Percentiles rank a stretch among this genome's conserved stretches.
These are phyloP conservation scores for Bathynomus jamesi DNA, from an alignment of 1,140 invertebrate genomes.

Conservation along the genomic window DNA sequence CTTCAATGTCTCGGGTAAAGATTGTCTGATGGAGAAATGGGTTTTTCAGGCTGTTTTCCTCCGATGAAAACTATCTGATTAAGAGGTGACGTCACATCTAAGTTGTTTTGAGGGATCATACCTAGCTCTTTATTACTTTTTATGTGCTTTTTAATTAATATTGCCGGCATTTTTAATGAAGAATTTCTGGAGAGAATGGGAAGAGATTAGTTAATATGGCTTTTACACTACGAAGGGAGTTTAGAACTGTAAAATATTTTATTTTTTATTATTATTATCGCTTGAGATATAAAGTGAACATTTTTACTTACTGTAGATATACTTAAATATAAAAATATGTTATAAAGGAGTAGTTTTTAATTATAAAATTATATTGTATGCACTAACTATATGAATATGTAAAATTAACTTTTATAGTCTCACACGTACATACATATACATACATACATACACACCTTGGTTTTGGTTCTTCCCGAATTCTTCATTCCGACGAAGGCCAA, in stretches of 20 bases:
- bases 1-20: too few relatives aligned
- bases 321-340: too few relatives aligned
- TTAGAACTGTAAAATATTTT: not conserved
- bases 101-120: not conserved
- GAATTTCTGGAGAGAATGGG: not conserved
- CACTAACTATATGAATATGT: too few relatives aligned
- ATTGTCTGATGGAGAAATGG: not conserved
- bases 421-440: conserved; percentile 3
- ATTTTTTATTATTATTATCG: too few relatives aligned
- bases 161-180: not conserved
- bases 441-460: conserved; percentile 2
- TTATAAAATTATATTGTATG: too few relatives aligned
- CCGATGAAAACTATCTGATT: not conserved
- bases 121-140: not conserved
- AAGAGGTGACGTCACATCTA: not conserved
- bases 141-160: not conserved
- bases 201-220: not conserved
- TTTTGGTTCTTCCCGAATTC: too few relatives aligned
- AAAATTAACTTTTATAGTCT: not conserved
- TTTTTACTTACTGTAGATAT: too few relatives aligned
- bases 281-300: too few relatives aligned
- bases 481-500: too few relatives aligned
- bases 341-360: too few relatives aligned
- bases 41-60: not conserved
- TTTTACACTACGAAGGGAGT: not conserved